These are phyloP conservation scores for Hemithea aestivaria DNA, from an alignment of 2,888 invertebrate genomes.

Conservation along the genomic window DNA sequence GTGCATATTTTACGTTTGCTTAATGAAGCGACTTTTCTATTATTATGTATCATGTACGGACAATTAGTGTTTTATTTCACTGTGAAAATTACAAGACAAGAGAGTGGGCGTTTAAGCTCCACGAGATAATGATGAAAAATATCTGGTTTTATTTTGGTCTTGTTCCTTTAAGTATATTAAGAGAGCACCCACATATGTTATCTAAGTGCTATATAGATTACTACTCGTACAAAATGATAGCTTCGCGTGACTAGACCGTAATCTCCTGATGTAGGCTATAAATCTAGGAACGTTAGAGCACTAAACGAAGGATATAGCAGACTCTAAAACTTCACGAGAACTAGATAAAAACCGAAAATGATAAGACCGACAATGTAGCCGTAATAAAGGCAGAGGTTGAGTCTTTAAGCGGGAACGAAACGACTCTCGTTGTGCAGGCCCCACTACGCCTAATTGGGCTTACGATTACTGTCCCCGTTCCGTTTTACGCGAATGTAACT, in stretches of 20 bases:
- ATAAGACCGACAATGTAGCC: constrained; percentile 37
- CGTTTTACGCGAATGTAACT: constrained; percentile 33
- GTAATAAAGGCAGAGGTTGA: constrained; percentile 46
- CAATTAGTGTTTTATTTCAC: constrained; percentile 52
- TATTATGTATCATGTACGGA: constrained; percentile 38
- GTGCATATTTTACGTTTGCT: no score
- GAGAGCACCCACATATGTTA: no score
- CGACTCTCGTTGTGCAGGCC: constrained; percentile 40
- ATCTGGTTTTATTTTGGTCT: no score
- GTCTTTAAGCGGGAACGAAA: constrained; percentile 38
- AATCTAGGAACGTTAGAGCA: constrained; percentile 3
- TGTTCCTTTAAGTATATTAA: no score
- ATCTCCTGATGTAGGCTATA: constrained; percentile 2
- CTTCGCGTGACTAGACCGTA: constrained; percentile 28
- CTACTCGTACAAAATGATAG: constrained; percentile 31
- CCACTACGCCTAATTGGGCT: constrained; percentile 50
- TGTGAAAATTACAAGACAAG: constrained; percentile 41
- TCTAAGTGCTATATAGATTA: no score
- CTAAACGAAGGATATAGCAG: constrained; percentile 21
- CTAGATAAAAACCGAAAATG: constrained; percentile 24
- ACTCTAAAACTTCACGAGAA: constrained; percentile 18
- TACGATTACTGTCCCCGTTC: constrained; percentile 41
- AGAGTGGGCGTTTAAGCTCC: constrained; percentile 34
- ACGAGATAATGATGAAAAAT: constrained; percentile 40
- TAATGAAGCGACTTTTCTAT: no score